phyloP scores from a whole-genome alignment of 1,140 invertebrate species.

The Caerostris extrusa region DNA sequence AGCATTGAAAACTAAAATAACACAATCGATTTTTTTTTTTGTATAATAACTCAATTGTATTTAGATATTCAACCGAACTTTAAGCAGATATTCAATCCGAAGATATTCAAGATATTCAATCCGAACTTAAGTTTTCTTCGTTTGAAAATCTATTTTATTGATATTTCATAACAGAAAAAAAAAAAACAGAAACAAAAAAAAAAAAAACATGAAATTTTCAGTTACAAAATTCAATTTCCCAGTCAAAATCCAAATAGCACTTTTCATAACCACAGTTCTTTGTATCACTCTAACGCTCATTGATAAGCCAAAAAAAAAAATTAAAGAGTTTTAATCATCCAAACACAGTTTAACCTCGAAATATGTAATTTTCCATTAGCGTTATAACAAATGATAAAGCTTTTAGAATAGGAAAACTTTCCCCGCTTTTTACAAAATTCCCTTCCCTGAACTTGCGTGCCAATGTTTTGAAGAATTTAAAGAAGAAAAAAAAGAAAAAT shows the following conservation, averaged over 20 bases:
- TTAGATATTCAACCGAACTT: too few species aligned
- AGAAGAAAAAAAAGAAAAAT: neutral
- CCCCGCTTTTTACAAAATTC: neutral
- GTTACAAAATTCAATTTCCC: neutral
- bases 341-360: neutral
- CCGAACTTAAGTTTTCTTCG: neutral
- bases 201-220: neutral
- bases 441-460: neutral
- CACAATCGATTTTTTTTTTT: too few species aligned
- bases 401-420: neutral
- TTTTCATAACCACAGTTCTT: neutral
- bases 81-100: too few species aligned
- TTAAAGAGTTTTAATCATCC: neutral
- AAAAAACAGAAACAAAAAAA: neutral
- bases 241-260: neutral
- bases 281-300: neutral
- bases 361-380: neutral
- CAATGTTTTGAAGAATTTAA: neutral
- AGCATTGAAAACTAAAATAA: too few species aligned
- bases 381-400: constrained; percentile 25
- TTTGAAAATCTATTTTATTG: neutral
- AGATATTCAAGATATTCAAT: too few species aligned
- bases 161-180: neutral
- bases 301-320: neutral
- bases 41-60: too few species aligned